These are phyloP conservation scores for Sarcophaga caerulescens DNA, from an alignment of 2,888 invertebrate species.

Conservation along the genomic window DNA sequence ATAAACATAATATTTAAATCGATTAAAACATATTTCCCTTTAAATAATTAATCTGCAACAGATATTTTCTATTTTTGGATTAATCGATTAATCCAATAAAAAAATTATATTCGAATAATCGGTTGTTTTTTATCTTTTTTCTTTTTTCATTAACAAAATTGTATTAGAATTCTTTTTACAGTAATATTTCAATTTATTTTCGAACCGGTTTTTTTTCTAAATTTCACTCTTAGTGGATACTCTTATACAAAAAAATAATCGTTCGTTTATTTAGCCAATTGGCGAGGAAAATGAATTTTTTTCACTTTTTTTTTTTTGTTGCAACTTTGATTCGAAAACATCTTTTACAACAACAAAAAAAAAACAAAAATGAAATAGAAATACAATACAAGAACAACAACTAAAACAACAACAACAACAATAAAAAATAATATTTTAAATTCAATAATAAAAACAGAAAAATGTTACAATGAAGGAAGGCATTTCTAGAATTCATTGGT, in stretches of 20 bases:
- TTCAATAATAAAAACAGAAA: neutral
- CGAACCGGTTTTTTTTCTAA: neutral
- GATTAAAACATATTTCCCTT: too few relatives aligned
- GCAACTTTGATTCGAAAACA: constrained; percentile 20
- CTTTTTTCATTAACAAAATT: too few relatives aligned
- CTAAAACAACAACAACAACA: neutral
- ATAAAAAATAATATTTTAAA: neutral
- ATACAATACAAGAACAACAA: neutral
- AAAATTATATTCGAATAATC: too few relatives aligned
- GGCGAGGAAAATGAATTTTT: constrained; percentile 24
- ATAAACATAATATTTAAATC: too few relatives aligned
- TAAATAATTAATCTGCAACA: too few relatives aligned
- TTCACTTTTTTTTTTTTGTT: constrained; percentile 21
- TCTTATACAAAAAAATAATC: too few relatives aligned
- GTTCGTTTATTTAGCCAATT: constrained; percentile 10
- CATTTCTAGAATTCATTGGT: too few relatives aligned
- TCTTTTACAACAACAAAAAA: constrained; percentile 22
- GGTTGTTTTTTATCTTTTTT: too few relatives aligned
- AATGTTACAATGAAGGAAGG: constrained; percentile 25
- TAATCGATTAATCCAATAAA: too few relatives aligned
- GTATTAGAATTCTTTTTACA: too few relatives aligned
- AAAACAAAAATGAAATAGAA: neutral
- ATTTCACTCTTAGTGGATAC: neutral
- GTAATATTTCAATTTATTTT: neutral
- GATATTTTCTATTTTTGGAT: too few relatives aligned